Conservation (phyloP, 2,113 vertebrate species). For the Nannospalax galili region DNA sequence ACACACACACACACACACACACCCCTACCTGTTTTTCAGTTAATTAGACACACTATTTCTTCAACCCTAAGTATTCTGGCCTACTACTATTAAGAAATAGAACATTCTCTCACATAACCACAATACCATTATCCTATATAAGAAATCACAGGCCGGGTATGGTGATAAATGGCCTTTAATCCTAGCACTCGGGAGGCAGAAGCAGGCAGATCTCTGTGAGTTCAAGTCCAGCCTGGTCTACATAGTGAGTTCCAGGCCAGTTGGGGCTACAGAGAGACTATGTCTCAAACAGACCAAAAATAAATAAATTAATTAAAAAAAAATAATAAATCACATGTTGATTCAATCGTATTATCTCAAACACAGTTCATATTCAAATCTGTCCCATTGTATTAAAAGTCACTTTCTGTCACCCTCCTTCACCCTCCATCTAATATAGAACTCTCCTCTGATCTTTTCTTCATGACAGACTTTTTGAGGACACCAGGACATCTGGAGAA, state of each 20-base stretch:
- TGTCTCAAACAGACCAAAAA: too few species aligned
- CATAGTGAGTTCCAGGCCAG: too few species aligned
- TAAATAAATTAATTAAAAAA: too few species aligned
- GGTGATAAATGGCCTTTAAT: too few species aligned
- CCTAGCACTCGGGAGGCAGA: too few species aligned
- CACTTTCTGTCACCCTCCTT: fast-evolving
- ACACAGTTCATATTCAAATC: background rate
- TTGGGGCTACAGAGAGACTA: too few species aligned
- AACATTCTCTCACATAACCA: background rate
- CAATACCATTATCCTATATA: fast-evolving
- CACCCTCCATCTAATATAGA: background rate
- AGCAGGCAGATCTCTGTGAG: too few species aligned
- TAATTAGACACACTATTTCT: background rate
- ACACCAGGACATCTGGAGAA: background rate
- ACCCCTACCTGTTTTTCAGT: background rate
- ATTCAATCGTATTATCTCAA: background rate
- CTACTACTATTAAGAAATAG: background rate
- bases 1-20: background rate
- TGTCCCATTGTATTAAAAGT: background rate
- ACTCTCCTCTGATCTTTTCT: background rate
- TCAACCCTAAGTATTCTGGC: background rate
- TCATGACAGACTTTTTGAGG: background rate
- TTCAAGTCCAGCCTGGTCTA: too few species aligned
- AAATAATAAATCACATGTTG: too few species aligned
- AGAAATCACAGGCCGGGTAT: too few species aligned